phyloP scores from a whole-genome alignment of 2,113 vertebrate genomes.

The Indicator maculatus region DNA sequence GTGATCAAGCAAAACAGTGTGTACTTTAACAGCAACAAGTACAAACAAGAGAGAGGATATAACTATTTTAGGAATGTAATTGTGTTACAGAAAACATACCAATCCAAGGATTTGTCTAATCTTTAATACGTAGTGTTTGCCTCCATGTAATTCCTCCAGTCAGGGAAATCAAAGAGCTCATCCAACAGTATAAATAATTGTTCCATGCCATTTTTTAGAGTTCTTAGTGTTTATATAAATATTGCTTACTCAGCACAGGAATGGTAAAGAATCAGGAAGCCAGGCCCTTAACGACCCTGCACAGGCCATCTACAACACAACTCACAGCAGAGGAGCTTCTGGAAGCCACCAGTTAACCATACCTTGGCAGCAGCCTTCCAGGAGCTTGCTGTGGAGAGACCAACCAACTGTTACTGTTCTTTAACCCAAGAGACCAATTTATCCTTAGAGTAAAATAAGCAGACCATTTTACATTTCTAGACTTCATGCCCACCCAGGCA shows the following conservation, averaged over 20 bases:
- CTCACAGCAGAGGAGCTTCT: background rate
- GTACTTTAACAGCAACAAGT: background rate
- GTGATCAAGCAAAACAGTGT: conserved; percentile 13
- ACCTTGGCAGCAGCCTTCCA: background rate
- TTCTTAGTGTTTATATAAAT: background rate
- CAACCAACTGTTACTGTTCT: background rate
- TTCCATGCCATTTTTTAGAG: background rate
- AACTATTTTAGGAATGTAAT: background rate
- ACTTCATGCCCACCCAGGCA: background rate
- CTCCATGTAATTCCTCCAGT: background rate
- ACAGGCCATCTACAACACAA: background rate
- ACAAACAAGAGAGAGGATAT: background rate
- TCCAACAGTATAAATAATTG: background rate
- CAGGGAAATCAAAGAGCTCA: background rate
- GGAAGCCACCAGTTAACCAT: background rate
- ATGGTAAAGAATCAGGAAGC: background rate
- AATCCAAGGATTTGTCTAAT: background rate
- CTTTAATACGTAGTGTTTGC: background rate
- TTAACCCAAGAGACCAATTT: background rate
- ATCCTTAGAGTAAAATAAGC: background rate
- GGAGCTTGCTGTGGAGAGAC: background rate
- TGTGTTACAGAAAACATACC: background rate
- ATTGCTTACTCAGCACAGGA: background rate
- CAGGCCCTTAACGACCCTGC: background rate
- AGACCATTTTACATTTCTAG: background rate